These are phyloP conservation scores for Cerastis rubricosa DNA, from an alignment of 2,888 invertebrate genomes.

Conservation along the genomic window DNA sequence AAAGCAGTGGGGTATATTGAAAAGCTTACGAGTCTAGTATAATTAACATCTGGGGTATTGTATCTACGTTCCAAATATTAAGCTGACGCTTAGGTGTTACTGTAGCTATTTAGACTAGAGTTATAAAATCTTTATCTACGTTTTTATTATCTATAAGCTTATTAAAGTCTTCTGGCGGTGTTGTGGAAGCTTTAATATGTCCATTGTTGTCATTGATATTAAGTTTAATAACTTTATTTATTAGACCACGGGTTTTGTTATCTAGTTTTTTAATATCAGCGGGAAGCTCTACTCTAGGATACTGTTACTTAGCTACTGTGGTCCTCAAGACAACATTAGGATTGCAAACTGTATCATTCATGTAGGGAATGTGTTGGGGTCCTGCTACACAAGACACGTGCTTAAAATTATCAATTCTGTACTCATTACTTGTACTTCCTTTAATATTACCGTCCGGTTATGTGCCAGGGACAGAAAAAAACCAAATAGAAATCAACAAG, in stretches of 20 bases:
- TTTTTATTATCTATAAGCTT: slow-evolving; percentile 77
- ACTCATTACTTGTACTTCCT: slow-evolving; percentile 91
- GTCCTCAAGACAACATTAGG: slow-evolving; percentile 85
- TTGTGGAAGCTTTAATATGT: slow-evolving; percentile 78
- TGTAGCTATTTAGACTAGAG: slow-evolving; percentile 72
- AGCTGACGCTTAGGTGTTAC: slow-evolving; percentile 72
- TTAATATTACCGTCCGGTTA: slow-evolving; percentile 83
- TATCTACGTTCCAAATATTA: slow-evolving; percentile 67
- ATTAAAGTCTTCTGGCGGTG: slow-evolving; percentile 77
- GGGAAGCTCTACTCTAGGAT: slow-evolving; percentile 79
- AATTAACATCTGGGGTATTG: slow-evolving; percentile 49
- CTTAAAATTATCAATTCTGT: slow-evolving; percentile 87
- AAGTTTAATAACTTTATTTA: slow-evolving; percentile 60
- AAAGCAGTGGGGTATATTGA: slow-evolving; percentile 71
- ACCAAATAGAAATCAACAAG: slow-evolving; percentile 85
- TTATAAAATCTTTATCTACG: slow-evolving; percentile 71
- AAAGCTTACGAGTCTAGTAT: slow-evolving; percentile 62
- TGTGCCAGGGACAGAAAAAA: slow-evolving; percentile 88
- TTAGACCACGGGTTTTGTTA: slow-evolving; percentile 67
- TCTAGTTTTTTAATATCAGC: slow-evolving; percentile 66
- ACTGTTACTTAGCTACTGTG: slow-evolving; percentile 78
- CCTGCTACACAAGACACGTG: slow-evolving; percentile 90
- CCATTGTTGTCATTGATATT: slow-evolving; percentile 78
- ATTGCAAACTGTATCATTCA: slow-evolving; percentile 74
- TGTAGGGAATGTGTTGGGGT: slow-evolving; percentile 85